Conservation (phyloP, 2,888 invertebrate genomes). For the Ophraella communa region DNA sequence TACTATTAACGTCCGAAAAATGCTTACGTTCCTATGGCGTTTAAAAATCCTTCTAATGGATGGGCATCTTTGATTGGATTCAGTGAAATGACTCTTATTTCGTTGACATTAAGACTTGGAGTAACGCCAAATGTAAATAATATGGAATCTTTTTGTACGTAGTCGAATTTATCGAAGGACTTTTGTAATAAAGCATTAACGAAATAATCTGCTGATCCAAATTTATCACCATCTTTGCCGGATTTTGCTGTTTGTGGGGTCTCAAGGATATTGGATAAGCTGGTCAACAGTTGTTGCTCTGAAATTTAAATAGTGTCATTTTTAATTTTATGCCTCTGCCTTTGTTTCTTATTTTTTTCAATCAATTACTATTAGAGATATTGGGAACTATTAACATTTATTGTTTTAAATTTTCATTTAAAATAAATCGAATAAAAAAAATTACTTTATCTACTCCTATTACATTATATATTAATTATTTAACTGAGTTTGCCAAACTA, state of each 20-base stretch:
- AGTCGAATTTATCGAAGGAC: slow-evolving; percentile 1
- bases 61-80: slow-evolving; percentile 4
- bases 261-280: slow-evolving; percentile 27
- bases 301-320: too few relatives aligned
- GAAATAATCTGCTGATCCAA: slow-evolving; percentile 85
- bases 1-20: too few relatives aligned
- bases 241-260: slow-evolving; percentile 55
- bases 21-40: slow-evolving; percentile 34
- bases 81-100: slow-evolving; percentile 18
- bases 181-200: slow-evolving; percentile 67
- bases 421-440: too few relatives aligned
- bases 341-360: too few relatives aligned
- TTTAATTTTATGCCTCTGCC: too few relatives aligned
- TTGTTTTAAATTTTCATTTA: too few relatives aligned
- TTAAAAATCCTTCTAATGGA: slow-evolving; percentile 21
- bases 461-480: too few relatives aligned
- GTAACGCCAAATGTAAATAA: slow-evolving; percentile 33
- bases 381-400: too few relatives aligned
- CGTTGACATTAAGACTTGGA: not conserved
- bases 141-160: slow-evolving; percentile 44
- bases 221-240: slow-evolving; percentile 45
- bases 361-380: too few relatives aligned
- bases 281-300: slow-evolving; percentile 26
- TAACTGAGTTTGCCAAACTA: too few relatives aligned
- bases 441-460: too few relatives aligned